These are phyloP conservation scores for Pyralis farinalis DNA, from an alignment of 2,888 invertebrate species.

Conservation along the genomic window DNA sequence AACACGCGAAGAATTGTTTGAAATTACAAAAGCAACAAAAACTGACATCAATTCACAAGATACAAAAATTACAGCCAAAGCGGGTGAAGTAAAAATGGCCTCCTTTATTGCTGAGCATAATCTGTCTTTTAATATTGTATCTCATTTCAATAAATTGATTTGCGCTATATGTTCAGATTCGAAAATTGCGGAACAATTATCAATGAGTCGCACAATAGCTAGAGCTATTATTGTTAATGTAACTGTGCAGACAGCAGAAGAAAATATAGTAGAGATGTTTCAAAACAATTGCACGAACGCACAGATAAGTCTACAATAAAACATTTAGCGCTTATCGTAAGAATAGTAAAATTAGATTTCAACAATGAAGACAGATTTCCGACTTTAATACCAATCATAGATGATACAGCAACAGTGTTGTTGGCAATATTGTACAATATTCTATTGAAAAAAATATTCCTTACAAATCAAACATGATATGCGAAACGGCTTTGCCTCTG, in stretches of 20 bases:
- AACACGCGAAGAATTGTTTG: conserved; percentile 11
- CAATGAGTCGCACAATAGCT: conserved; percentile 16
- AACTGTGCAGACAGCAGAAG: no score
- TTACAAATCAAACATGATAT: conserved; percentile 21
- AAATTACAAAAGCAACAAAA: conserved; percentile 15
- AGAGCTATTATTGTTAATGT: conserved; percentile 15
- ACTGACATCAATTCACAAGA: conserved; percentile 15
- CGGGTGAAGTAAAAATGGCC: conserved; percentile 19
- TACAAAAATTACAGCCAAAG: conserved; percentile 14
- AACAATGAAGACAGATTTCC: conserved; percentile 26
- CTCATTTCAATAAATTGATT: conserved; percentile 19
- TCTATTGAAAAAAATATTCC: conserved; percentile 14
- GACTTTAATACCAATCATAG: conserved; percentile 23
- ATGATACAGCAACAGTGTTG: conserved; percentile 22
- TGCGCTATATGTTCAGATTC: conserved; percentile 19
- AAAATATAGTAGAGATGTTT: no score
- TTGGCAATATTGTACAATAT: no score
- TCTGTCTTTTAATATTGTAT: conserved; percentile 20
- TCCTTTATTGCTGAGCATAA: conserved; percentile 22
- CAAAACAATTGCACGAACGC: no score
- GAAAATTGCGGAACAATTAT: conserved; percentile 18
- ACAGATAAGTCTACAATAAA: conserved; percentile 23
- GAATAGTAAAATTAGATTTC: conserved; percentile 19
- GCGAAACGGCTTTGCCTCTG: conserved; percentile 22
- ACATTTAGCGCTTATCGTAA: conserved; percentile 22